These are phyloP conservation scores for Drosophila melanica DNA, from an alignment of 1,140 invertebrate genomes.

Conservation along the genomic window DNA sequence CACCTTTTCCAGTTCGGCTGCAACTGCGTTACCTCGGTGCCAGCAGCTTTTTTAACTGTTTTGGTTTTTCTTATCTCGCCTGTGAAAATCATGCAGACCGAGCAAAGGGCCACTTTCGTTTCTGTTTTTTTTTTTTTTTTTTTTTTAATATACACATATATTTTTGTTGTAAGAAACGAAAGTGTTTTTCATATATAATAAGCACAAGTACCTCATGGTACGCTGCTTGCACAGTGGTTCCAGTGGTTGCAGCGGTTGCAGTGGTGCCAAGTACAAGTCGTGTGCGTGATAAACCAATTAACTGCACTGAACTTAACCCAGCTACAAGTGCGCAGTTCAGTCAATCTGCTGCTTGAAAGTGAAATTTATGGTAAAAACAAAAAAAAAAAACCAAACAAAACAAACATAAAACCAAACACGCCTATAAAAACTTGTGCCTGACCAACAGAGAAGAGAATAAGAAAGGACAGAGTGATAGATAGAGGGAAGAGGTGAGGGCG, in stretches of 20 bases:
- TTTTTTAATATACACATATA: background rate
- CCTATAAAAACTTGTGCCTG: slow-evolving; percentile 10
- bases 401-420: background rate
- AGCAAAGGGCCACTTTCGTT: slow-evolving; percentile 62
- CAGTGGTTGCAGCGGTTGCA: too few relatives aligned
- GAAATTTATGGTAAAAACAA: slow-evolving; percentile 56
- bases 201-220: slow-evolving; percentile 29
- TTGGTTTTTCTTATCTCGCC: slow-evolving; percentile 38
- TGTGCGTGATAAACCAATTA: slow-evolving; percentile 80
- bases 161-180: slow-evolving; percentile 51
- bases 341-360: slow-evolving; percentile 57
- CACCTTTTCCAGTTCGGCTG: slow-evolving; percentile 5
- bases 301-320: slow-evolving; percentile 37
- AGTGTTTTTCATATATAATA: slow-evolving; percentile 64
- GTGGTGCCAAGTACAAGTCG: slow-evolving; percentile 62
- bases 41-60: slow-evolving; percentile 5
- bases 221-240: slow-evolving; percentile 3
- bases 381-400: slow-evolving; percentile 9
- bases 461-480: background rate
- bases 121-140: slow-evolving; percentile 41
- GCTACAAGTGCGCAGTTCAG: slow-evolving; percentile 20
- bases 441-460: background rate
- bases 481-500: background rate
- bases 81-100: slow-evolving; percentile 28
- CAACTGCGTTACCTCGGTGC: slow-evolving; percentile 15